Evolutionary conservation across 2,113 vertebrate species (phyloP).

Genomic region (Leucopsar rothschildi): DNA sequence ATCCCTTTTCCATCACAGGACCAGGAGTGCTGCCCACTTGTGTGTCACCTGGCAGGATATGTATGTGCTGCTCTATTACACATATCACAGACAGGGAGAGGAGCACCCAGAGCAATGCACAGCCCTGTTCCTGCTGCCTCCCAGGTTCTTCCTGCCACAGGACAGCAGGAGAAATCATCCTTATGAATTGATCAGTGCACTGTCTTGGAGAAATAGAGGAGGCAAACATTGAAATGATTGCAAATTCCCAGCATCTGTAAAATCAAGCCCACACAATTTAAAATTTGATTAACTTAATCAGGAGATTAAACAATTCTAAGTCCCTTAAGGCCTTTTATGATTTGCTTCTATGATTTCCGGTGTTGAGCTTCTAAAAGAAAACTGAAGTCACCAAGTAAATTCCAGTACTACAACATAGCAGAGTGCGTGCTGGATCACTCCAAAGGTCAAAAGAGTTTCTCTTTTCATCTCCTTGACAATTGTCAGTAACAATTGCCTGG

Average conservation of each 20-base stretch:
- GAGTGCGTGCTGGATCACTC: not conserved
- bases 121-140: not conserved
- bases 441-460: not conserved
- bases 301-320: not conserved
- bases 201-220: not conserved
- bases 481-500: not conserved
- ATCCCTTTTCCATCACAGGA: not conserved
- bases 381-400: not conserved
- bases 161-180: not conserved
- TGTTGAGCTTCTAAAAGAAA: not conserved
- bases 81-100: not conserved
- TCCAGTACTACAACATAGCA: not conserved
- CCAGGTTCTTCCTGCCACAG: not conserved
- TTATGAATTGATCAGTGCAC: not conserved
- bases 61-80: fast-evolving
- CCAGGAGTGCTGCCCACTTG: not conserved
- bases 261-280: not conserved
- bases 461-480: not conserved
- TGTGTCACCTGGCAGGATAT: not conserved
- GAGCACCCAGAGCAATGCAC: not conserved
- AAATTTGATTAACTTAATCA: not conserved
- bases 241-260: not conserved
- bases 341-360: not conserved
- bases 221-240: not conserved
- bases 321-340: not conserved